A percentile compares a stretch with the other conserved stretches of the same genome.
phyloP scores from a whole-genome alignment of 2,797 vertebrate species.

The Rhynchonycteris naso region DNA sequence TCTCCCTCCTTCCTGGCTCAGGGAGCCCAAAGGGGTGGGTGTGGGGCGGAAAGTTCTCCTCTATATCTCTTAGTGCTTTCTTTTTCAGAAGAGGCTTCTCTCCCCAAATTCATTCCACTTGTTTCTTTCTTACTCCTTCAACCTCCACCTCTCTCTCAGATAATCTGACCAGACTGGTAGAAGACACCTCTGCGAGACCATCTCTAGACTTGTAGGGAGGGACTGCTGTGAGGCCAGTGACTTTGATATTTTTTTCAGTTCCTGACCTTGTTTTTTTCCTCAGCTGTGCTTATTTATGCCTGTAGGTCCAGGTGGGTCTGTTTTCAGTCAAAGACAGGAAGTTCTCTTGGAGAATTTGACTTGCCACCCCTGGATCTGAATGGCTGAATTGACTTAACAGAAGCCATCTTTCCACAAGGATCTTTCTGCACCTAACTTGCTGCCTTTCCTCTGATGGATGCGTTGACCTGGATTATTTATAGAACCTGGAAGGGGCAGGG shows the following conservation, averaged over 20 bases:
- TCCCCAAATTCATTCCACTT: not conserved
- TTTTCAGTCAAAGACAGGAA: conserved; percentile 58
- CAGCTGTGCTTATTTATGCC: not conserved
- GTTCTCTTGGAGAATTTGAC: conserved; percentile 9
- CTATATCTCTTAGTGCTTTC: not conserved
- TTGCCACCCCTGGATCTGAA: conserved; percentile 14
- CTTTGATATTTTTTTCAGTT: not conserved
- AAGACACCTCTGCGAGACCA: not conserved
- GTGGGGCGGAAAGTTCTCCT: not conserved
- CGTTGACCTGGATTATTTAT: conserved; percentile 62
- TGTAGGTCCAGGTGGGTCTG: conserved; percentile 39
- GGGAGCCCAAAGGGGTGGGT: not conserved
- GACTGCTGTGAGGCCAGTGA: not conserved
- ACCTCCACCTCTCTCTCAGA: not conserved
- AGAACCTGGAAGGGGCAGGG: conserved; percentile 27
- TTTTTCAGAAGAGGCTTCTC: conserved; percentile 8
- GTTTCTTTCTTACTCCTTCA: not conserved
- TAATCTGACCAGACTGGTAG: not conserved
- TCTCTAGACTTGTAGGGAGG: not conserved
- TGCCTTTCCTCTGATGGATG: conserved; percentile 62
- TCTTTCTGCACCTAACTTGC: conserved; percentile 38
- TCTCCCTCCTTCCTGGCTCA: conserved; percentile 45
- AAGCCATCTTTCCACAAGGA: conserved; percentile 64
- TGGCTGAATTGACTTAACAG: conserved; percentile 36
- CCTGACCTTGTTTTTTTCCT: conserved; percentile 18